Evolutionary conservation across 2,888 invertebrate genomes (phyloP).

Genomic region (Lamellibrachia columna): DNA sequence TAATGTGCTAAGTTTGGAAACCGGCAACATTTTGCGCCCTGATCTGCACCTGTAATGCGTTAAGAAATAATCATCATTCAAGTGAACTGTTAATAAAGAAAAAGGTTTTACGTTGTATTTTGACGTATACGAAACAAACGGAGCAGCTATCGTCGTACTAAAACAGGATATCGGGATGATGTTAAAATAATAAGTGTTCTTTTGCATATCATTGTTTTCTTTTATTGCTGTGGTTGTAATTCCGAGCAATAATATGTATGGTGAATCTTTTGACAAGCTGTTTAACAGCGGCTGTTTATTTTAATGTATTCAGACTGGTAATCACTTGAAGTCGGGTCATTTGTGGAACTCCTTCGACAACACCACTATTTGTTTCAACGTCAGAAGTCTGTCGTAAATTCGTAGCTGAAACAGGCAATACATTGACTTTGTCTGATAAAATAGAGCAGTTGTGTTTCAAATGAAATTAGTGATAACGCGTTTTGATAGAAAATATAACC

Average conservation of each 20-base stretch:
- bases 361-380: not conserved
- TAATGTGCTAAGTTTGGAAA: too few species aligned
- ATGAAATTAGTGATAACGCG: not conserved
- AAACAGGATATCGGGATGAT: too few species aligned
- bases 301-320: not conserved
- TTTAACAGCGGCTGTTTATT: not conserved
- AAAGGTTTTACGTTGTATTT: too few species aligned
- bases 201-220: not conserved
- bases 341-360: not conserved
- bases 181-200: not conserved
- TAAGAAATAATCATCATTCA: too few species aligned
- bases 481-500: not conserved
- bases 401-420: constrained; percentile 8
- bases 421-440: not conserved
- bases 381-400: not conserved
- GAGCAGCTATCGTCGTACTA: too few species aligned
- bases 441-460: not conserved
- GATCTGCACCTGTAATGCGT: too few species aligned
- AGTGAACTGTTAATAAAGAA: too few species aligned
- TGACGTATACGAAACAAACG: too few species aligned
- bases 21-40: too few species aligned
- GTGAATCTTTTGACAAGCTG: not conserved
- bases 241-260: not conserved
- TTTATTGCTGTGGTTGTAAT: not conserved
- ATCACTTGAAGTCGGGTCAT: not conserved